A percentile compares a stretch with the other conserved stretches of the same genome.
Conservation (phyloP, 2,113 vertebrate genomes). For the Desmodus rotundus region DNA sequence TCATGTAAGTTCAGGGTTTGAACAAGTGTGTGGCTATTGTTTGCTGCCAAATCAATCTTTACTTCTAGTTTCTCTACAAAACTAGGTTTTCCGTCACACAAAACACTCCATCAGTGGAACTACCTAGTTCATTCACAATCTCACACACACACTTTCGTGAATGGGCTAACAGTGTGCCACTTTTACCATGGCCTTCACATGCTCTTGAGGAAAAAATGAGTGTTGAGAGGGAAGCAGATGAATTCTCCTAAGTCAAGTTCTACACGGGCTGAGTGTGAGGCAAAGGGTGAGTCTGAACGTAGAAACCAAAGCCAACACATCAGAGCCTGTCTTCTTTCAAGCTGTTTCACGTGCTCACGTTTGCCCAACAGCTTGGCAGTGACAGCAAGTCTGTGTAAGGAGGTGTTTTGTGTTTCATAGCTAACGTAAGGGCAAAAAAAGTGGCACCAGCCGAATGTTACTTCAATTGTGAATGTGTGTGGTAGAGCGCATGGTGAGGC, state of each 20-base stretch:
- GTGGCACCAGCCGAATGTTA: constrained; percentile 59
- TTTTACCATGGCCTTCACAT: constrained; percentile 12
- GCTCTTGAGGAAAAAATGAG: constrained; percentile 41
- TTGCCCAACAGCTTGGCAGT: constrained; percentile 80
- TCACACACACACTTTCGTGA: background rate
- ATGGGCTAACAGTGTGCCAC: background rate
- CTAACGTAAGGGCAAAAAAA: constrained; percentile 77
- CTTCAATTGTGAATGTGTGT: constrained; percentile 68
- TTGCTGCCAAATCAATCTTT: constrained; percentile 63
- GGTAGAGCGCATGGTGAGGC: constrained; percentile 57
- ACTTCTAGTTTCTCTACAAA: constrained; percentile 65
- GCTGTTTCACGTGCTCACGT: constrained; percentile 80
- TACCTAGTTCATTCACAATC: constrained; percentile 41
- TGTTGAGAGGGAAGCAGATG: constrained; percentile 59
- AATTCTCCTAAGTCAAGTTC: constrained; percentile 71
- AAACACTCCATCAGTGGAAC: constrained; percentile 53
- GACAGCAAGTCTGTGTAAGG: constrained; percentile 69
- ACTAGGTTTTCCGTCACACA: constrained; percentile 53
- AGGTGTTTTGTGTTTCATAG: constrained; percentile 77
- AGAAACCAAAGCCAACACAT: constrained; percentile 73
- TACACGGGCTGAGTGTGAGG: constrained; percentile 63
- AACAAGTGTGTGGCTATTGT: constrained; percentile 44
- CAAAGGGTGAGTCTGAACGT: constrained; percentile 66
- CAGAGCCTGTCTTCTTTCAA: constrained; percentile 81
- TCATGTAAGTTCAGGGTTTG: constrained; percentile 63